Evolutionary conservation across 2,797 vertebrate genomes (phyloP), one percentile per base, ranked within the genome.

Genomic region (Tinamus major): DNA sequence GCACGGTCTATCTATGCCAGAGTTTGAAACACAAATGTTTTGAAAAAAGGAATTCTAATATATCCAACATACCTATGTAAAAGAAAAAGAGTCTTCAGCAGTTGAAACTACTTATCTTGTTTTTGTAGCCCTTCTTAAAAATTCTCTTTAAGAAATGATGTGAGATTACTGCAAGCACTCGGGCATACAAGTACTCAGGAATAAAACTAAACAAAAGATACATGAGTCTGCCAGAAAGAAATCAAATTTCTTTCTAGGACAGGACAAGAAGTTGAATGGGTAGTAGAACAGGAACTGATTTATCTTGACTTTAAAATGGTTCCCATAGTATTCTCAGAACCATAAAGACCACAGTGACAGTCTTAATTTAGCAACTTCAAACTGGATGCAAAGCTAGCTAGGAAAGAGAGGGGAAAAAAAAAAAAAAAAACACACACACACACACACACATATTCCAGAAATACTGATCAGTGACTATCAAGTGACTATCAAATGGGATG

Each of bases 351-450:
- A 55, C 29, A 83, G 26, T 63, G 17, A 68, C 7, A 78, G 14
- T 63, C 51, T 74, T 67, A 67, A 84, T 8, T 41, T 63, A 2
- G 1, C 53, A 81, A 93, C 23, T 63, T 74, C 72, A 87, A 78
- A 69, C 0, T 64, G 15, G 26, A 62, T 69, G 11, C 74, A 88
- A 79, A 81, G 26, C 23, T 62, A 8, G 17, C 21, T 42, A 27
- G 62, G 72, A 86, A 90, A 68, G 75, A 85, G 88, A 33, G 64
- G 71, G n/a, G n/a, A 85, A 90, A 68, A 78, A 85, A 90, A 33
- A 68, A 78, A 85, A 90, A 68, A 68, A 86, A 90, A 33, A 1
- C n/a, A n/a, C n/a, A n/a, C n/a, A n/a, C n/a, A 35, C 35, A 35
- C 35, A 35, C 35, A 35, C 35, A 35, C 35, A 35, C 46, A 5